Percentiles rank a stretch among this genome's conserved stretches.
Evolutionary conservation across 2,888 invertebrate genomes (phyloP).

Genomic region (Lithosia quadra): DNA sequence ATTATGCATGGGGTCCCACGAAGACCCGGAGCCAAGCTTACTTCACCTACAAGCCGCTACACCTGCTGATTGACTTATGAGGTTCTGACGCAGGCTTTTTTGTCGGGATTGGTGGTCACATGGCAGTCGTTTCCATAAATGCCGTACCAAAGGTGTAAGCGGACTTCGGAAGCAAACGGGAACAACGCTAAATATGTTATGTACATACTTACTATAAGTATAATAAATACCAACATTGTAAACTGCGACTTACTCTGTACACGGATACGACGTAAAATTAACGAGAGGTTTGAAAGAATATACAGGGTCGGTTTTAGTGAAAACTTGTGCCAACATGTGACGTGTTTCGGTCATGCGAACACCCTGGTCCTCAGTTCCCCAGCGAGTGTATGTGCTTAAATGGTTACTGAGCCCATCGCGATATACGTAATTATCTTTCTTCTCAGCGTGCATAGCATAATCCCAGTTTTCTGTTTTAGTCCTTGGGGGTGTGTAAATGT

Average conservation of each 20-base stretch:
- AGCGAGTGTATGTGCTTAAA: constrained; percentile 79
- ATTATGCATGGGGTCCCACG: no score
- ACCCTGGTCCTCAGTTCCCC: constrained; percentile 75
- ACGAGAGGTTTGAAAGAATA: constrained; percentile 79
- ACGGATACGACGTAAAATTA: constrained; percentile 82
- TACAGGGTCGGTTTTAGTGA: constrained; percentile 74
- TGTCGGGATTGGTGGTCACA: no score
- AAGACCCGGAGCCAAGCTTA: no score
- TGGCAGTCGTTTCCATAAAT: no score
- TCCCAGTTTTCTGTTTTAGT: constrained; percentile 84
- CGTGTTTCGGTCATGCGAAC: constrained; percentile 78
- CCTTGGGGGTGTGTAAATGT: constrained; percentile 69
- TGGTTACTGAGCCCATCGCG: constrained; percentile 79
- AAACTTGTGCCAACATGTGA: constrained; percentile 79
- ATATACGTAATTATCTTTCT: constrained; percentile 83
- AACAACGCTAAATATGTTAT: no score
- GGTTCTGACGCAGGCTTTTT: no score
- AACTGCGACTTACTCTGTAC: constrained; percentile 75
- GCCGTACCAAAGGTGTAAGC: no score
- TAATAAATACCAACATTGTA: neutral
- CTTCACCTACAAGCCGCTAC: no score
- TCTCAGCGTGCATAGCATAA: constrained; percentile 70
- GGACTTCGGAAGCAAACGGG: no score
- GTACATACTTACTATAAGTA: no score
- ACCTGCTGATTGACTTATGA: no score